phyloP scores from a whole-genome alignment of 2,888 invertebrate species.

The Drosophila kanekoi region DNA sequence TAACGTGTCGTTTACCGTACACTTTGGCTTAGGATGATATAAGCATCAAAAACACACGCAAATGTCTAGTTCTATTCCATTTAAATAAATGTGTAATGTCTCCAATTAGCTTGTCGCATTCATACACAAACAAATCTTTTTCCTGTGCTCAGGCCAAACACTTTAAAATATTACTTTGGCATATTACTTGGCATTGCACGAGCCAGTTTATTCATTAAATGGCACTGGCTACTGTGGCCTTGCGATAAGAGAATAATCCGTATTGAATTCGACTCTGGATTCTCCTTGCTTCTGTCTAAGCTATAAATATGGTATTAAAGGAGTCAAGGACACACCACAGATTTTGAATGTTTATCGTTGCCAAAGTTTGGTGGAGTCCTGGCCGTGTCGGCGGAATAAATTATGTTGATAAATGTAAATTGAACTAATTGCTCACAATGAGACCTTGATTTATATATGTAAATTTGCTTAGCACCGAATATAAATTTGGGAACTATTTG shows the following conservation, averaged over 20 bases:
- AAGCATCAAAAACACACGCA: background rate
- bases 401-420: slow-evolving; percentile 9
- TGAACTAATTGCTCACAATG: slow-evolving; percentile 1
- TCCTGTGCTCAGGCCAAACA: too few relatives aligned
- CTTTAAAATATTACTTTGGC: too few relatives aligned
- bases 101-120: too few relatives aligned
- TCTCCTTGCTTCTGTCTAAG: too few relatives aligned
- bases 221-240: too few relatives aligned
- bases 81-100: background rate
- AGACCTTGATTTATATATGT: slow-evolving; percentile 1
- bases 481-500: background rate
- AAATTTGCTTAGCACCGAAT: background rate
- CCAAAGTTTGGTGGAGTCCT: slow-evolving; percentile 5
- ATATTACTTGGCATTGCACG: too few relatives aligned
- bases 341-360: slow-evolving; percentile 29
- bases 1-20: slow-evolving; percentile 26
- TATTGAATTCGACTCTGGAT: too few relatives aligned
- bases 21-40: slow-evolving; percentile 1
- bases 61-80: background rate
- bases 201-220: too few relatives aligned
- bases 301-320: background rate
- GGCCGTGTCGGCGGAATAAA: background rate
- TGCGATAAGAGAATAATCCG: too few relatives aligned
- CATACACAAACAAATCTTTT: too few relatives aligned
- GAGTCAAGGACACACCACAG: slow-evolving; percentile 7